Base-by-base conservation (phyloP, 1,140 invertebrate genomes). In the Drosophila rhopaloa region DNA sequence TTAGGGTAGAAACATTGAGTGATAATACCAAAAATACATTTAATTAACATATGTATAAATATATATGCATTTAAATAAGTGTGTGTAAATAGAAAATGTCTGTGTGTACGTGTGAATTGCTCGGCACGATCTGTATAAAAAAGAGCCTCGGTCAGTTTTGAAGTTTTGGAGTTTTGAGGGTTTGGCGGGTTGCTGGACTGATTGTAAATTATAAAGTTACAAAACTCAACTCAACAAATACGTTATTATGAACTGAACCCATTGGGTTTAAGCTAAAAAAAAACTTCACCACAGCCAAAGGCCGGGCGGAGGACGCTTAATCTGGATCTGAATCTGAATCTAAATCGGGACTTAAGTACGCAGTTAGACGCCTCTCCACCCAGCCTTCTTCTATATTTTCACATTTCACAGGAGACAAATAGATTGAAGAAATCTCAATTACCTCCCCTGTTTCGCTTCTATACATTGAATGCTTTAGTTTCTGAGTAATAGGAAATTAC, bases 1-100 rank as follows among this genome's bases (percentile, higher is more conserved):
- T 85, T 79, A 82, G 70, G 35, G 47, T 76, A 79, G 58, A 85
- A 81, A 81, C 77, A 83, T 80, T 85, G 75, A 83, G 81, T 83
- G 79, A 81, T 83, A 83, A 83, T 82, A 83, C 81, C 82, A 83
- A 81, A 83, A 83, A 84, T 81, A 83, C 71, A 82, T 79, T 66
- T 74, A 84, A 78, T 78, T 67, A 81, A 79, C 76, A 83, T 79
- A 82, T 82, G 27, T 54, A 81, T 81, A 61, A 53, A 76, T 72
- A 84, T 78, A 85, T 83, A 88, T 65, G 67, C 59, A 61, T 72
- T 80, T 53, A 66, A 74, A 67, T 78, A 58, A 60, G 44, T 82
- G 55, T 67, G 43, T 63, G 58, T 71, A 68, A 62, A 50, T 74
- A 56, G 75, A 83, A 74, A 79, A 68, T 76, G 40, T 78, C 24